A percentile compares a stretch with the other conserved stretches of the same genome.
phyloP scores from a whole-genome alignment of 2,113 vertebrate species.

The Vidua macroura region DNA sequence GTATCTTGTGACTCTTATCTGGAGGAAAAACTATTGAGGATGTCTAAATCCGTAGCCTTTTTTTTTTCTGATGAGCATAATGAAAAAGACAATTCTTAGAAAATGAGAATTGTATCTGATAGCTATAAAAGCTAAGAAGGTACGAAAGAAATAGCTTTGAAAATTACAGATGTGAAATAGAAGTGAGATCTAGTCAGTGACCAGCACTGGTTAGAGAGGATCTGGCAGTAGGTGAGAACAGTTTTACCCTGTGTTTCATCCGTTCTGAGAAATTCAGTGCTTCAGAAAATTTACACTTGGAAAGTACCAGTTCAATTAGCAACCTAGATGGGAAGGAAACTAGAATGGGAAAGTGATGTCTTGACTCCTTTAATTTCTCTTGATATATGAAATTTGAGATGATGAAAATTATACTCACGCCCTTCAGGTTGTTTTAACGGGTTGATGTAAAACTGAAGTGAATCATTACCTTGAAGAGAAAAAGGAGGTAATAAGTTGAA shows the following conservation, averaged over 20 bases:
- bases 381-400: background rate
- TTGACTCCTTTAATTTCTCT: background rate
- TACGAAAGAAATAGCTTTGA: background rate
- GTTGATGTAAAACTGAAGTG: background rate
- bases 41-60: background rate
- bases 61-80: background rate
- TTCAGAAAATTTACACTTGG: background rate
- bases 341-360: background rate
- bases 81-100: background rate
- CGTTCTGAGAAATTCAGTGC: background rate
- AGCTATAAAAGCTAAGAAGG: background rate
- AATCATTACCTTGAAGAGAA: background rate
- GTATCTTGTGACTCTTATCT: background rate
- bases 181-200: background rate
- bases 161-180: background rate
- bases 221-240: background rate
- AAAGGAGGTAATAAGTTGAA: background rate
- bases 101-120: constrained; percentile 1
- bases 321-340: background rate
- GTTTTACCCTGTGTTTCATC: background rate
- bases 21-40: background rate
- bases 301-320: background rate
- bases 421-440: background rate
- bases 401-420: background rate
- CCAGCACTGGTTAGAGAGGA: background rate